Evolutionary conservation across 2,888 invertebrate species (phyloP), one percentile per base, ranked within the genome.

Genomic region (Clostera curtula): DNA sequence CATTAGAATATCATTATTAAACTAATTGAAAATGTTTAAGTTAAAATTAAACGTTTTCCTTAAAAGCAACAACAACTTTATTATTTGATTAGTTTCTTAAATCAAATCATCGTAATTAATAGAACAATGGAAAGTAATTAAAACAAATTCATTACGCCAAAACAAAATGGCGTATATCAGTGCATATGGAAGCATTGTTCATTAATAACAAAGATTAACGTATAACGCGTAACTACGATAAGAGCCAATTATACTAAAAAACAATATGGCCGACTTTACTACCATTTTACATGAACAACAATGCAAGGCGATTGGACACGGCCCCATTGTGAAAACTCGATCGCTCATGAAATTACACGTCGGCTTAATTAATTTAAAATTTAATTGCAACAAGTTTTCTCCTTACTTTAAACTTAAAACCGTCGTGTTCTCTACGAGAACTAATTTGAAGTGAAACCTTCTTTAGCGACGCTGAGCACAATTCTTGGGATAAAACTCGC

Each of bases 181-280:
- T 25, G 25, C 30, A 29, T 43, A 52, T 46, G 48, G 36, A 50
- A 49, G 46, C 46, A 46, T n/a, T n/a, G n/a, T n/a, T n/a, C n/a
- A n/a, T n/a, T n/a, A 71, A 61, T 55, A 54, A 54, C 50, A 62
- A 67, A 56, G 65, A 71, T 71, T 71, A 73, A 68, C 58, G 58
- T 63, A 62, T 65, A 69, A 70, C 56, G 67, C 62, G 67, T 61
- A 60, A 62, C 64, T 53, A 42, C 67, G 75, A 76, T 75, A 76
- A 72, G 62, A 46, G 61, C 67, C 72, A 77, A 80, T 77, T 80
- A 77, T n/a, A n/a, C n/a, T n/a, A 72, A 53, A 49, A 64, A 61
- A 60, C 61, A 66, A 60, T 60, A 64, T 61, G 64, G 57, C 63
- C 26, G 52, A 36, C 40, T 51, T 65, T 60, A 65, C 54, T 43